Evolutionary conservation across 2,797 vertebrate genomes (phyloP), one percentile per base, ranked within the genome.

Genomic region (Pogoniulus pusillus): DNA sequence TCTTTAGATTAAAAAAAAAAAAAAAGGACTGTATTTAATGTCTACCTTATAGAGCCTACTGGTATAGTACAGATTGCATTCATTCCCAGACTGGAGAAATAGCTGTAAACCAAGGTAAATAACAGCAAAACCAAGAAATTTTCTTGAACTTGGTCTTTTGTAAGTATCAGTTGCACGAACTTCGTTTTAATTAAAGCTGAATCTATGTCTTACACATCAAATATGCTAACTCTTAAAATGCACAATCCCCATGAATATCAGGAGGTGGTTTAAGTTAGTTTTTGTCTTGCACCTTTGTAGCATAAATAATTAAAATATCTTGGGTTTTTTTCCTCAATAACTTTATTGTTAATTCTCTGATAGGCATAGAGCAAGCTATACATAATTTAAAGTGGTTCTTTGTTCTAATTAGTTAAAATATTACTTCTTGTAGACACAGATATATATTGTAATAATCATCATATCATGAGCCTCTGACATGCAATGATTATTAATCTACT

Each of bases 401-500:
- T 85, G 37, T 88, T 91, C 32, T 85, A 78, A 66, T 65, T 73
- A 47, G 76, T 86, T 82, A 30, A 26, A 62, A 9, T 65, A 51
- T 19, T 60, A 19, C 76, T 90, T 91, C 73, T 76, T 58, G 10
- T 62, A 58, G n/a, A 62, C 14, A 9, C 62, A 91, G 91, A 91
- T 87, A 81, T 22, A 8, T 76, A 66, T 82, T 82, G 35, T 55
- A 81, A 9, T 55, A 71, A 11, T 64, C 58, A 87, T 84, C 51
- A 63, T 68, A 68, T 82, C 57, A 68, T 81, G 92, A 90, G 7
- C 34, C 27, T 83, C 54, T 87, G 90, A 60, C 57, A 74, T 59
- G 45, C 70, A 94, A 51, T 95, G 72, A 82, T 85, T 91, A 82
- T 83, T 96, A 92, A 94, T 93, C 75, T 92, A 30, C 43, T n/a